phyloP scores from a whole-genome alignment of 1,140 invertebrate genomes.

The Hyles euphorbiae region DNA sequence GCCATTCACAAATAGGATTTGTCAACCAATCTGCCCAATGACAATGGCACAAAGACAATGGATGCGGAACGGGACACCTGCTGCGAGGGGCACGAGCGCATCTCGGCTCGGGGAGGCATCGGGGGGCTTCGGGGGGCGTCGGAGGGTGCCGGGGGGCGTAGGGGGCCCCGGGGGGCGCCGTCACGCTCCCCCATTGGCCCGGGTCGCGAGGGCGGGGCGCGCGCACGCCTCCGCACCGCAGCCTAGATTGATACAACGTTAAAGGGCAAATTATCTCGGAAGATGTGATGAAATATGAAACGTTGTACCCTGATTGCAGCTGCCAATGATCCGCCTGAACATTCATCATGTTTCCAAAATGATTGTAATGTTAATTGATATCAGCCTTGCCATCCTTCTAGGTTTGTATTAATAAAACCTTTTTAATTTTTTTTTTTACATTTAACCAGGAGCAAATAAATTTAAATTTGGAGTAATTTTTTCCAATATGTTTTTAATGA shows the following conservation, averaged over 20 bases:
- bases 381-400: too few species aligned
- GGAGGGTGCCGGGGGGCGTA: conserved; percentile 12
- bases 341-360: too few species aligned
- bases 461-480: too few species aligned
- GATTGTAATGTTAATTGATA: too few species aligned
- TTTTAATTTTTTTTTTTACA: too few species aligned
- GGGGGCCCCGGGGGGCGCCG: not conserved
- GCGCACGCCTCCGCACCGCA: conserved; percentile 19
- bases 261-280: conserved; percentile 16
- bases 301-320: too few species aligned
- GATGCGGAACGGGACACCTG: conserved; percentile 9
- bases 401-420: too few species aligned
- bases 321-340: too few species aligned
- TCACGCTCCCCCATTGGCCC: conserved; percentile 23
- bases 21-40: not conserved
- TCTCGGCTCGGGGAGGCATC: not conserved
- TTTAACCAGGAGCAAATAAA: too few species aligned
- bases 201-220: conserved; percentile 17
- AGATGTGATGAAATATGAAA: conserved; percentile 17
- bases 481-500: too few species aligned
- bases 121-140: conserved; percentile 1
- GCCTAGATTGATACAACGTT: conserved; percentile 26
- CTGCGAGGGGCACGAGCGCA: too few species aligned
- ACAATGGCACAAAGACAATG: conserved; percentile 21
- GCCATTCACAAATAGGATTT: too few species aligned